A percentile compares a stretch with the other conserved stretches of the same genome.
These are phyloP conservation scores for Cryptoleucopteryx plumbea DNA, from an alignment of 2,113 vertebrate species.

Conservation along the genomic window DNA sequence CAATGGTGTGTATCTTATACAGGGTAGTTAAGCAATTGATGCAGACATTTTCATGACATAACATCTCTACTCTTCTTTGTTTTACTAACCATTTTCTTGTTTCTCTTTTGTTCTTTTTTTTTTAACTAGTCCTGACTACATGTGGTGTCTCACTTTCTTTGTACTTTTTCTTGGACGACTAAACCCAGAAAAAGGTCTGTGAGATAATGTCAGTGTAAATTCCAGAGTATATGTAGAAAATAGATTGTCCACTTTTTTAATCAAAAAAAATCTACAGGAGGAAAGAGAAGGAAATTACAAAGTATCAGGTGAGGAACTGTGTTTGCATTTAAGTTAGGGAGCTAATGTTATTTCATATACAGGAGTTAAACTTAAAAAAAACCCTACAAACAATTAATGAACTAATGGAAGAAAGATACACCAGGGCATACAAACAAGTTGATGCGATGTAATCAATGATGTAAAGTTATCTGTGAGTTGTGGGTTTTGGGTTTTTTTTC, in stretches of 20 bases:
- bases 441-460: not conserved
- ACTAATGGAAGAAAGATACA: not conserved
- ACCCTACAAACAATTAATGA: not conserved
- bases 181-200: not conserved
- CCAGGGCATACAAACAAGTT: not conserved
- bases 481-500: not conserved
- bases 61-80: not conserved
- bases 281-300: not conserved
- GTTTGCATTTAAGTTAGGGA: not conserved
- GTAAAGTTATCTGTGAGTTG: not conserved
- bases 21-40: not conserved
- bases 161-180: not conserved
- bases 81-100: not conserved
- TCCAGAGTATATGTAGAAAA: not conserved
- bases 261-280: not conserved
- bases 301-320: not conserved
- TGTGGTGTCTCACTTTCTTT: not conserved
- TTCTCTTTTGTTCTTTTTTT: not conserved
- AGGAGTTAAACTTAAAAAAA: not conserved
- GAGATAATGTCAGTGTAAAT: not conserved
- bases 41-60: not conserved
- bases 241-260: not conserved
- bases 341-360: not conserved
- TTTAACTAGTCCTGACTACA: not conserved
- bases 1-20: not conserved